A percentile compares a stretch with the other conserved stretches of the same genome.
Evolutionary conservation across 2,888 invertebrate species (phyloP).

Genomic region (Plemyria rubiginata): DNA sequence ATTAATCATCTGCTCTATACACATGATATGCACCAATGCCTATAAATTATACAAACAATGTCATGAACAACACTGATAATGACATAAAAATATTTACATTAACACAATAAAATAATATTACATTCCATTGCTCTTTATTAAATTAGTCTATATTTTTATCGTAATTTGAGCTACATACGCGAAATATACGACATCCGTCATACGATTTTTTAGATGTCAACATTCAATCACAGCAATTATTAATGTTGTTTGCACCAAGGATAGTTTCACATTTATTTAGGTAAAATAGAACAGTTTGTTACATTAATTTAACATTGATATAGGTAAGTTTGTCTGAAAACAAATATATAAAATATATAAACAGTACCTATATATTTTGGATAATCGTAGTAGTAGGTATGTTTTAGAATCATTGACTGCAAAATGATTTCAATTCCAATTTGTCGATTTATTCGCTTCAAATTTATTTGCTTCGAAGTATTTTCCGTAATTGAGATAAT

Average conservation of each 20-base stretch:
- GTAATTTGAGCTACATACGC: constrained; percentile 62
- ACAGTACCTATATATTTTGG: no score
- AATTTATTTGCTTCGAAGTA: background rate
- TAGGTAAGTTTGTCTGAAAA: background rate
- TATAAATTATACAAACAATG: constrained; percentile 82
- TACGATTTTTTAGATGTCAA: constrained; percentile 56
- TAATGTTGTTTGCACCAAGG: constrained; percentile 54
- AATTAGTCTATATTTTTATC: constrained; percentile 60
- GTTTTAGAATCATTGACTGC: no score
- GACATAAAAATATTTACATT: constrained; percentile 71
- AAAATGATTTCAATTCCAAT: background rate
- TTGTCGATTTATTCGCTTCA: background rate
- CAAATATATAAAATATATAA: no score
- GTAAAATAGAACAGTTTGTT: constrained; percentile 13
- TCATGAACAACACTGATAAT: constrained; percentile 68
- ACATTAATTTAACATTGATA: background rate
- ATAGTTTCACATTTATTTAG: constrained; percentile 47
- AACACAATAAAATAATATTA: constrained; percentile 58
- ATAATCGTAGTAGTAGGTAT: no score
- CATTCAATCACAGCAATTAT: constrained; percentile 72
- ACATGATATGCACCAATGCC: constrained; percentile 85
- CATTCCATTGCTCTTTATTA: constrained; percentile 65
- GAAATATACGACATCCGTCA: constrained; percentile 35
- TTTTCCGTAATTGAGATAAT: constrained; percentile 15
- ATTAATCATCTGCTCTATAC: constrained; percentile 84